phyloP scores from a whole-genome alignment of 2,797 vertebrate species.

The Scyliorhinus canicula region DNA sequence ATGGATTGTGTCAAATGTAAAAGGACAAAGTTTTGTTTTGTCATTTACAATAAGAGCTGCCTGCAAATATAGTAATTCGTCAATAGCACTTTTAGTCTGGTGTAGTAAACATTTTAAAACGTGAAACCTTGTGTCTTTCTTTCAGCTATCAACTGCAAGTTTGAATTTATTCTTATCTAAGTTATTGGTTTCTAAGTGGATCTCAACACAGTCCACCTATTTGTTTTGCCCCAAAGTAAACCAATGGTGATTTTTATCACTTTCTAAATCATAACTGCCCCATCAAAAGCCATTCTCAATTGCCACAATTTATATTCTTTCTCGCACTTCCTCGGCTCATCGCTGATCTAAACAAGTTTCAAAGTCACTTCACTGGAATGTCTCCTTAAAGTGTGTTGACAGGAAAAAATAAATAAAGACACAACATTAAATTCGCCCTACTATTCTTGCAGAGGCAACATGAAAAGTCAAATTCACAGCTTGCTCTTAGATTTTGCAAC shows the following conservation, averaged over 20 bases:
- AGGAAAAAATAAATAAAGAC: not conserved
- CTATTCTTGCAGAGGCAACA: not conserved
- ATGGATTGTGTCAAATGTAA: no score
- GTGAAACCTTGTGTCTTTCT: not conserved
- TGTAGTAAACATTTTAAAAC: not conserved
- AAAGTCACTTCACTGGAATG: not conserved
- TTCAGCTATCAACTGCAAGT: not conserved
- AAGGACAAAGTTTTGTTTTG: no score
- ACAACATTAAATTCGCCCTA: not conserved
- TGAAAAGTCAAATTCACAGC: not conserved
- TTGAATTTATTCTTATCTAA: no score
- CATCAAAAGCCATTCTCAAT: not conserved
- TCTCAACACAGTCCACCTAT: not conserved
- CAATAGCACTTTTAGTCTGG: not conserved
- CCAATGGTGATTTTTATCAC: not conserved
- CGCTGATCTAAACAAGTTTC: not conserved
- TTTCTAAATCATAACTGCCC: no score
- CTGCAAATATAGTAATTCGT: not conserved
- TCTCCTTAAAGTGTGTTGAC: not conserved
- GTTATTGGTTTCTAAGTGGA: not conserved
- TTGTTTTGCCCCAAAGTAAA: no score
- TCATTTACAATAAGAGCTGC: not conserved
- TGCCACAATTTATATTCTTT: not conserved
- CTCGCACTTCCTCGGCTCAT: not conserved
- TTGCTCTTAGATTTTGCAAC: conserved; percentile 4